Evolutionary conservation across 2,797 vertebrate species (phyloP), one percentile per base, ranked within the genome.

Genomic region (Propithecus perrieri): DNA sequence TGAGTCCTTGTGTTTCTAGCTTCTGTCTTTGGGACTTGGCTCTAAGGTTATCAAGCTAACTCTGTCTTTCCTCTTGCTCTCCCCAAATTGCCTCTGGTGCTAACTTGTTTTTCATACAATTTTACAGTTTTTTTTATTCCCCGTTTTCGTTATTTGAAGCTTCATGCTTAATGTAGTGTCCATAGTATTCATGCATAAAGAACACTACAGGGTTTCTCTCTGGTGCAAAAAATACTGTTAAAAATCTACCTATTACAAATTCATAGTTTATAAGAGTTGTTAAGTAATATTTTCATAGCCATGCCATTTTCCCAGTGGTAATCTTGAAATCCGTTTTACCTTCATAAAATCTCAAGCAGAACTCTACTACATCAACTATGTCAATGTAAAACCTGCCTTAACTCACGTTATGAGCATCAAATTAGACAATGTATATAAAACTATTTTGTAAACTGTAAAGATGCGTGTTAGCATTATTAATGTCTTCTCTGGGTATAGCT

Each of bases 191-290:
- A 17, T 83, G 33, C n/a, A 57, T 89, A 72, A 76, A 85, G 22
- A 14, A 41, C 63, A 35, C 43, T 24, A 24, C 74, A 85, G 30
- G 22, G 46, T 57, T 92, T 96, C 78, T 75, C 35, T 88, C 50
- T 85, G 59, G 24, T 72, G 15, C 17, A 72, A 72, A 94, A 96
- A 78, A 76, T 94, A 53, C 65, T 71, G 13, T 96, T 87, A 17
- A 95, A 83, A 94, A 74, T 59, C 26, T 71, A 22, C 20, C 43
- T 89, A 26, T 61, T 97, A 80, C 10, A 89, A 78, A 78, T 72
- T 85, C 63, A 33, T 72, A 57, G 7, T 41, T 94, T 61, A 69
- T 69, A n/a, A 89, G 48, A 48, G 8, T 81, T 59, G 10, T 46
- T 57, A 78, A 72, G 5, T 88, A 74, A 59, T 76, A 55, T 63